phyloP scores from a whole-genome alignment of 2,797 vertebrate genomes.

The Tadarida brasiliensis region DNA sequence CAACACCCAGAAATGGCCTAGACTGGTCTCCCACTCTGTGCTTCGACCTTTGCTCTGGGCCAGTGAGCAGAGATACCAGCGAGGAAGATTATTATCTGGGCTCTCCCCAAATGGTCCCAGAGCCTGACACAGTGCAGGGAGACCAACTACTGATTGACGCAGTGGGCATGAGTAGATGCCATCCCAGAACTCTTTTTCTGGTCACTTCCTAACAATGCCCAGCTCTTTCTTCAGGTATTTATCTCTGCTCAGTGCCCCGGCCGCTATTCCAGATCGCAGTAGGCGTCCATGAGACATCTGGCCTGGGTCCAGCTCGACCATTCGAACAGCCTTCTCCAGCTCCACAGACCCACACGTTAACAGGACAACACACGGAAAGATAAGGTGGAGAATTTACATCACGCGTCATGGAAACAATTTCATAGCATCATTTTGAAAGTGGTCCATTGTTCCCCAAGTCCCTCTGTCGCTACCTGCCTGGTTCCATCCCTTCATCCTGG shows the following conservation, averaged over 20 bases:
- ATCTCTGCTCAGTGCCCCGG: neutral
- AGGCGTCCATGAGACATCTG: neutral
- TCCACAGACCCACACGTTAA: too few species aligned
- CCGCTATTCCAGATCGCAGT: neutral
- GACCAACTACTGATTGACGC: too few species aligned
- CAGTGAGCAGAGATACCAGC: neutral
- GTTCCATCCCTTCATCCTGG: neutral
- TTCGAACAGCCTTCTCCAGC: neutral
- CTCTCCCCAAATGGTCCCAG: neutral
- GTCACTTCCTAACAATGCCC: neutral
- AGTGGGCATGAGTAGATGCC: neutral
- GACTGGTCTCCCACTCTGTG: too few species aligned
- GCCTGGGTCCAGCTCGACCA: neutral
- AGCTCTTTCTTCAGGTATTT: neutral
- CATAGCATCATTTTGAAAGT: neutral
- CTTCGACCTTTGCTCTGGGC: neutral
- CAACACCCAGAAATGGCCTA: neutral
- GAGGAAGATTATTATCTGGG: neutral
- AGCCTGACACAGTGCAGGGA: rapidly evolving
- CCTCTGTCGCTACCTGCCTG: neutral
- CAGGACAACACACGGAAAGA: neutral
- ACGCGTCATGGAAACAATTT: neutral
- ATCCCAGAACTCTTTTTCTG: neutral
- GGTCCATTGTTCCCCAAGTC: neutral
- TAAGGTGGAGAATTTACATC: neutral